Base-by-base conservation (phyloP, 1,140 invertebrate species). In the Oreohelix idahoensis region DNA sequence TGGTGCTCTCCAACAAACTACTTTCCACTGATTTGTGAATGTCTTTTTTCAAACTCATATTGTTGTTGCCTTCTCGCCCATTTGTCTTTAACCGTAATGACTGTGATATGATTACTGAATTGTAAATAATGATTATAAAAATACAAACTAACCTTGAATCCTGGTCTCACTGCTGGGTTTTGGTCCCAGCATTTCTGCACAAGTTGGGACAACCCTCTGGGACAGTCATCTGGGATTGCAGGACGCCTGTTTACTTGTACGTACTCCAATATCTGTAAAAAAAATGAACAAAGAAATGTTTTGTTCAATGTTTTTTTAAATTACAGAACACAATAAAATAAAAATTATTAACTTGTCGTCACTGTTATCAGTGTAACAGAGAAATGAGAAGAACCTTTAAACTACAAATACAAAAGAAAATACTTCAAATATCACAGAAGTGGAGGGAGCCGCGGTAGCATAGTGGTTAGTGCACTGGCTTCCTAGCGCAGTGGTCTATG, bases 121-220 rank as follows among this genome's bases (percentile, higher is more conserved):
- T 5, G 20, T 11, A 74, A 36, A 42, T 26, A 11, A 13, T 2
- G 38, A 49, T 32, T 58, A n/a, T 38, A 51, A 32, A 32, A 49
- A 29, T 26, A 42, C 29, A 51, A 17, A 49, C 66, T 58, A 81
- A 91, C 91, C 86, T 90, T 90, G 83, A 92, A 92, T 38, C 85
- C 83, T 23, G 89, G 90, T 83, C 91, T 86, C 38, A 81, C 86
- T 10, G 88, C 86, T 66, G 89, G 89, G 29, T 88, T 90, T 0
- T 85, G 87, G 38, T 87, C 83, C 91, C 91, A 92, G 81, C 91
- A 92, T 63, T 83, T 75, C 15, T 81, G 36, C 23, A 92, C 89
- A 11, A 92, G 86, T 23, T 83, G 66, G 15, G 73, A 38, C 51
- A 92, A 79, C 1, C 87, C 85, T 53, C 77, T 58, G 29, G 91